Evolutionary conservation across 1,140 invertebrate genomes (phyloP).

Genomic region (Euura lappo): DNA sequence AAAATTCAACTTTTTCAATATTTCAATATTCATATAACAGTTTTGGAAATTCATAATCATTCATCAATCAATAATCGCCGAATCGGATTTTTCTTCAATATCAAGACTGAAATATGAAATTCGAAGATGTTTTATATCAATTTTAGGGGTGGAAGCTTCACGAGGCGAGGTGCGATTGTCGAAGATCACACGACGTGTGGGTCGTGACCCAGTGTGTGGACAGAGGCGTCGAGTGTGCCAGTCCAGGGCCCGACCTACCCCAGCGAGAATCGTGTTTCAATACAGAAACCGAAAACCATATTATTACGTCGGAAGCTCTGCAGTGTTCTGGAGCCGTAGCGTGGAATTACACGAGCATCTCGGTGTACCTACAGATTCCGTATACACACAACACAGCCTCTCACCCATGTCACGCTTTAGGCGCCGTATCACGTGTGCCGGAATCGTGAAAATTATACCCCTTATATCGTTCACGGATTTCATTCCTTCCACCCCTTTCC

Average conservation of each 20-base stretch:
- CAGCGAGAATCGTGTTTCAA: slow-evolving; percentile 58
- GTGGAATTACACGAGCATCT: too few relatives aligned
- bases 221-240: too few relatives aligned
- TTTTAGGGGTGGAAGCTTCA: neutral
- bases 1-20: too few relatives aligned
- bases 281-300: slow-evolving; percentile 59
- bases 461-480: neutral
- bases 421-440: neutral
- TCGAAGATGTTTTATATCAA: too few relatives aligned
- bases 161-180: neutral
- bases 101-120: too few relatives aligned
- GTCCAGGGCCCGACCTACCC: slow-evolving; percentile 45
- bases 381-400: neutral
- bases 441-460: slow-evolving; percentile 1
- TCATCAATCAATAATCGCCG: too few relatives aligned
- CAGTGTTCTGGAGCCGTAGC: slow-evolving; percentile 16
- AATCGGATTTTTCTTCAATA: too few relatives aligned
- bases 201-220: neutral
- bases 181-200: neutral
- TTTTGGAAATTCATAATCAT: too few relatives aligned
- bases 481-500: too few relatives aligned
- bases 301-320: slow-evolving; percentile 51
- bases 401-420: neutral
- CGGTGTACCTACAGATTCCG: neutral
- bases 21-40: too few relatives aligned